Conservation (phyloP, 2,113 vertebrate genomes). For the Callipepla californica region DNA sequence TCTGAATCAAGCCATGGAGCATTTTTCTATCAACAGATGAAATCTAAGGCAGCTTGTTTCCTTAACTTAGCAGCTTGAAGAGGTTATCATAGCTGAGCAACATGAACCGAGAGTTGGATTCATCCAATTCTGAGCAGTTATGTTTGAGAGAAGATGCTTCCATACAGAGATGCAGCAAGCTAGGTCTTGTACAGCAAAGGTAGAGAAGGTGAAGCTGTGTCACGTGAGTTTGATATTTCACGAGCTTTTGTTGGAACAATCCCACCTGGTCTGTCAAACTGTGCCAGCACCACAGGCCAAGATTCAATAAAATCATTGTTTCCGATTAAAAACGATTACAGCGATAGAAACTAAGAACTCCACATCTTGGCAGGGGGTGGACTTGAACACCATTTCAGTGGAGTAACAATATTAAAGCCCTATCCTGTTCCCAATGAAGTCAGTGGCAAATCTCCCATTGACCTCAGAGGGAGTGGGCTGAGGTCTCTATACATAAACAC, state of each 20-base stretch:
- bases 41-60: background rate
- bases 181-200: background rate
- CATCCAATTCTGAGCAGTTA: background rate
- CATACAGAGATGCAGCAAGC: background rate
- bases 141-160: background rate
- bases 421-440: background rate
- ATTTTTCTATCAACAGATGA: background rate
- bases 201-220: background rate
- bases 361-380: background rate
- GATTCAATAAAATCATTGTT: conserved; percentile 3
- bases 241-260: background rate
- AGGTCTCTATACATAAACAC: background rate
- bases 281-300: rapidly evolving
- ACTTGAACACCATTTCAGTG: background rate
- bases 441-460: conserved; percentile 29
- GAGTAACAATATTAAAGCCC: background rate
- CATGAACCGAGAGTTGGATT: background rate
- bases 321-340: background rate
- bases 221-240: background rate
- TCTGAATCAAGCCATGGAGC: background rate
- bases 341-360: background rate
- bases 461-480: background rate
- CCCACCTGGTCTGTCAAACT: background rate
- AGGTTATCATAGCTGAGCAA: background rate
- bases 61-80: background rate